Conservation (phyloP, 2,797 vertebrate species). For the Diceros bicornis region DNA sequence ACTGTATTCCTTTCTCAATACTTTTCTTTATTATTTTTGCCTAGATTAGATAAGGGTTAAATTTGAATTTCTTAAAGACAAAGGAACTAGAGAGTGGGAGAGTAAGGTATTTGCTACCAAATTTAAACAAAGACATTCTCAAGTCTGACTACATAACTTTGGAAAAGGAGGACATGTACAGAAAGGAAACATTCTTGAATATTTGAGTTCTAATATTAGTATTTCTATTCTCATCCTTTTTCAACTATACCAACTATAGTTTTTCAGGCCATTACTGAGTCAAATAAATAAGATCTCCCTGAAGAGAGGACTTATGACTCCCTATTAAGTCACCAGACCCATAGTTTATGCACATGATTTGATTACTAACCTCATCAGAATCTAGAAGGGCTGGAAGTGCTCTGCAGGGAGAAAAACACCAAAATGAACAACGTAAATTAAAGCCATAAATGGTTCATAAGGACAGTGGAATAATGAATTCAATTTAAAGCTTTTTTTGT, state of each 20-base stretch:
- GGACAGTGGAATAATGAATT: background rate
- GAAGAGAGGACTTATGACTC: conserved; percentile 65
- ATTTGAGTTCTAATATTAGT: background rate
- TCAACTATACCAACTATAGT: conserved; percentile 7
- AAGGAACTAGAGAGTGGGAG: background rate
- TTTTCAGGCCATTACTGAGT: conserved; percentile 44
- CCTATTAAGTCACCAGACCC: conserved; percentile 73
- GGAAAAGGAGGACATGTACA: background rate
- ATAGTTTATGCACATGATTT: conserved; percentile 72
- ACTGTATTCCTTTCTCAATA: conserved; percentile 30
- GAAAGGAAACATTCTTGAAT: conserved; percentile 28
- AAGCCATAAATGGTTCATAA: conserved; percentile 39
- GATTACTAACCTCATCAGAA: conserved; percentile 93
- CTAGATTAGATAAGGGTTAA: background rate
- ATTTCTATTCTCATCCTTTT: conserved; percentile 6
- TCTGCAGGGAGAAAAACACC: conserved; percentile 78
- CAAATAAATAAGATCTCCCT: conserved; percentile 56
- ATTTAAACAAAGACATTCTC: conserved; percentile 49
- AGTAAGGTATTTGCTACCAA: background rate
- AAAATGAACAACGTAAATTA: conserved; percentile 64
- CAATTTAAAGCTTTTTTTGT: conserved; percentile 55
- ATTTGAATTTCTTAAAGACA: conserved; percentile 60
- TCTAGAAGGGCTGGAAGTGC: conserved; percentile 92
- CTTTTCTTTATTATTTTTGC: conserved; percentile 36
- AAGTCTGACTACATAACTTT: background rate